Conservation (phyloP, 2,888 invertebrate species). For the Nyleta sp. region DNA sequence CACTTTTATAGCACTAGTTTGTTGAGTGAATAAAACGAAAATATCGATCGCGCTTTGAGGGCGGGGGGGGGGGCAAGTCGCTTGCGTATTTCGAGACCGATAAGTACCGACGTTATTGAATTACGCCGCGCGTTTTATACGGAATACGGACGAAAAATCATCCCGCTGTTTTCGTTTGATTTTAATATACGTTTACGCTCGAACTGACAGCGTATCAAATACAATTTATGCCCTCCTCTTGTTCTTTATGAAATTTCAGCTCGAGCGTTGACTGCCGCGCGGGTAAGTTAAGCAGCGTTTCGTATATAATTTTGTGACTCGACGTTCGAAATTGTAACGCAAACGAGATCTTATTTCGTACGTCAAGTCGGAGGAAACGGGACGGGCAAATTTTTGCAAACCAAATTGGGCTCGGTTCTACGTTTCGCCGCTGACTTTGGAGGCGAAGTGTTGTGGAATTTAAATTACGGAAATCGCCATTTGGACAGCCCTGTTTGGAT, state of each 20-base stretch:
- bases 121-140: conserved; percentile 26
- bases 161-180: conserved; percentile 27
- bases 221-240: conserved; percentile 30
- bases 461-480: no score
- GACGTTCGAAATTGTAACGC: no score
- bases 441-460: no score
- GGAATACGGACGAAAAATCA: conserved; percentile 17
- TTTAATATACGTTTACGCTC: conserved; percentile 34
- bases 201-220: conserved; percentile 41
- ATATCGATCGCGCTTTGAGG: no score
- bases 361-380: no score
- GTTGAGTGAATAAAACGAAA: neutral
- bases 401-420: no score
- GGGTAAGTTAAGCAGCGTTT: conserved; percentile 6
- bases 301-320: neutral
- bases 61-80: conserved; percentile 1
- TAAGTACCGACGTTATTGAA: conserved; percentile 43
- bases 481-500: no score
- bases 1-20: no score
- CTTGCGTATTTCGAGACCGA: conserved; percentile 21
- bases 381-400: no score
- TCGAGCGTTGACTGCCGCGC: conserved; percentile 13
- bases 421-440: no score
- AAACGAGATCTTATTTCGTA: no score
- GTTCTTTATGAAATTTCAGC: conserved; percentile 16